Base-by-base conservation (phyloP, 2,797 vertebrate species). In the Neopelma chrysocephalum region DNA sequence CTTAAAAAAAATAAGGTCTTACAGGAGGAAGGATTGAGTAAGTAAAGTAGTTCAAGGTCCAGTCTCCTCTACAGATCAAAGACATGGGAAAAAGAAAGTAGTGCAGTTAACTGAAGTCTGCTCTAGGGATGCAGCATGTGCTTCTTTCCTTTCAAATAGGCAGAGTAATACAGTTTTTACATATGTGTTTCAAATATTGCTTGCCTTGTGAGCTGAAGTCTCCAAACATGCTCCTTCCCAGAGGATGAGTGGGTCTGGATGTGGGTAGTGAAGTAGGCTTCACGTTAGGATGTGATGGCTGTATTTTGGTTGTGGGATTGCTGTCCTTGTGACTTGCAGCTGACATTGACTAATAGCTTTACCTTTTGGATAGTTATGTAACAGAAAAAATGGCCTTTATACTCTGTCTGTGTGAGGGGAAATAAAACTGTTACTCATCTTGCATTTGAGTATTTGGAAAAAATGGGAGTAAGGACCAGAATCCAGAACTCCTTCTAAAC, bases 41-140 rank as follows among this genome's bases (percentile, higher is more conserved):
- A 78, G 76, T 83, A 95, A 92, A 96, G 85, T 94, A 94, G 82
- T 94, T 96, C 92, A 96, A 94, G 93, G 87, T 94, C 92, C 58
- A 69, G 38, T 82, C 56, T 92, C 57, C 81, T 80, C 58, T 76
- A 48, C 58, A 65, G 82, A 72, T 90, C n/a, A 94, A 91, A 91
- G 76, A 48, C 54, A 12, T 0, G 1, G 26, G 50, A 45, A 83
- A 69, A 91, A 50, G 21, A 91, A 91, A 83, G 76, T 88, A 78
- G 79, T 81, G 15, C 91, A 82, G 16, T 79, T 88, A 93, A 81
- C 22, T 78, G 16, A 76, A 81, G 50, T 61, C 65, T 78, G 36
- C 81, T 80, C 43, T 31, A 34, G 48, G 58, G 66, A 93, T 36
- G 38, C 62, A 50, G 76, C 32, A 19, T 26, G 10, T 31, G 3